Evolutionary conservation across 1,140 invertebrate genomes (phyloP).

Genomic region (Rhizoglyphus robini): DNA sequence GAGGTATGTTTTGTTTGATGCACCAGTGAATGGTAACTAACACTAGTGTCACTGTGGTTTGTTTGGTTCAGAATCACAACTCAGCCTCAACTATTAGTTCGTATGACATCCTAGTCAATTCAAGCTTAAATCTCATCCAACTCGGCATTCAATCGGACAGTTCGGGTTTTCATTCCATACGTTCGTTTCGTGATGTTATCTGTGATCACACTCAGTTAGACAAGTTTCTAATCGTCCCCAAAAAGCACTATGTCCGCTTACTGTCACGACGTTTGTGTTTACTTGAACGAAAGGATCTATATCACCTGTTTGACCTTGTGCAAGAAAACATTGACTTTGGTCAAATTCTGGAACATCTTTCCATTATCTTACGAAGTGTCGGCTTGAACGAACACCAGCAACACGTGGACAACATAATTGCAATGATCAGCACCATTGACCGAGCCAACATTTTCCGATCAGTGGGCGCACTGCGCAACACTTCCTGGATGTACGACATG

Average conservation of each 20-base stretch:
- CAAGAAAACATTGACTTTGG: conserved; percentile 16
- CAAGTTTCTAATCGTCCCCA: background rate
- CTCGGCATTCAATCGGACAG: conserved; percentile 9
- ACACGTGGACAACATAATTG: conserved; percentile 16
- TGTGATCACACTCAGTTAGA: conserved; percentile 15
- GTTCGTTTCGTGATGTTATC: conserved; percentile 13
- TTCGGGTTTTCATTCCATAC: background rate
- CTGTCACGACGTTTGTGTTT: background rate
- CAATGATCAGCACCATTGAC: conserved; percentile 19
- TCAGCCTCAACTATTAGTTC: background rate
- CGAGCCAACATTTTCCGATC: conserved; percentile 17
- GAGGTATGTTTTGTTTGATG: background rate
- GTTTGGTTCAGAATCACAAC: background rate
- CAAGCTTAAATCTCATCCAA: conserved; percentile 3
- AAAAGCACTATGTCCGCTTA: background rate
- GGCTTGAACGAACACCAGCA: conserved; percentile 3
- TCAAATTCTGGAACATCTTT: conserved; percentile 10
- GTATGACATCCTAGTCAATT: conserved; percentile 19
- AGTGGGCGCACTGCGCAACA: conserved; percentile 5
- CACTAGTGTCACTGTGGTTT: background rate
- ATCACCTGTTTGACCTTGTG: background rate
- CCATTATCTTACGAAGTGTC: background rate
- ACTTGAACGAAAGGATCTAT: conserved; percentile 4
- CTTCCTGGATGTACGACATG: conserved; percentile 14
- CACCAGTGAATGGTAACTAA: too few species aligned